Evolutionary conservation across 2,888 invertebrate genomes (phyloP).

Genomic region (Amphimallon solstitiale): DNA sequence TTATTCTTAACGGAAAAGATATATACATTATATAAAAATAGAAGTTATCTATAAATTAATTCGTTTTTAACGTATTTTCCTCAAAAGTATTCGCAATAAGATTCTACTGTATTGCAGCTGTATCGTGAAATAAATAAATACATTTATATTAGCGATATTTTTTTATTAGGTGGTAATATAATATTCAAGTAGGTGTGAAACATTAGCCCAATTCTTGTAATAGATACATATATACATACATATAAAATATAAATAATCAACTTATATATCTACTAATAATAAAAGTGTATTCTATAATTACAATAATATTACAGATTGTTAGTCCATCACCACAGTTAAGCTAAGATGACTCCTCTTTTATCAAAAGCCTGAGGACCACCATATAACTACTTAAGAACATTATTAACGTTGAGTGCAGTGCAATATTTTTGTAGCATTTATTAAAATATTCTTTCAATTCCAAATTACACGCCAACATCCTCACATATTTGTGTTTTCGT

Average conservation of each 20-base stretch:
- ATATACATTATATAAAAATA: too few relatives aligned
- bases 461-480: constrained; percentile 11
- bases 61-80: too few relatives aligned
- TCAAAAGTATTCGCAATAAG: too few relatives aligned
- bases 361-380: neutral
- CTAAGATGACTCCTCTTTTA: constrained; percentile 51
- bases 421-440: constrained; percentile 39
- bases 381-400: constrained; percentile 37
- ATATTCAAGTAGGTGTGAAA: neutral
- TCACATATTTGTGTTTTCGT: constrained; percentile 30
- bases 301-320: constrained; percentile 60
- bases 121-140: too few relatives aligned
- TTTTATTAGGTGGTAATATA: too few relatives aligned
- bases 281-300: constrained; percentile 55
- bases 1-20: too few relatives aligned
- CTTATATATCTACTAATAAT: constrained; percentile 48
- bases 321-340: constrained; percentile 64
- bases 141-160: too few relatives aligned
- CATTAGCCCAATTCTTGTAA: constrained; percentile 19
- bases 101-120: too few relatives aligned
- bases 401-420: constrained; percentile 48
- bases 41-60: too few relatives aligned
- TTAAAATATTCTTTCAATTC: constrained; percentile 2
- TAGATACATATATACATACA: constrained; percentile 52
- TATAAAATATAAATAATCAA: constrained; percentile 57